These are phyloP conservation scores for Phalacrocorax aristotelis DNA, from an alignment of 2,113 vertebrate genomes.

Conservation along the genomic window DNA sequence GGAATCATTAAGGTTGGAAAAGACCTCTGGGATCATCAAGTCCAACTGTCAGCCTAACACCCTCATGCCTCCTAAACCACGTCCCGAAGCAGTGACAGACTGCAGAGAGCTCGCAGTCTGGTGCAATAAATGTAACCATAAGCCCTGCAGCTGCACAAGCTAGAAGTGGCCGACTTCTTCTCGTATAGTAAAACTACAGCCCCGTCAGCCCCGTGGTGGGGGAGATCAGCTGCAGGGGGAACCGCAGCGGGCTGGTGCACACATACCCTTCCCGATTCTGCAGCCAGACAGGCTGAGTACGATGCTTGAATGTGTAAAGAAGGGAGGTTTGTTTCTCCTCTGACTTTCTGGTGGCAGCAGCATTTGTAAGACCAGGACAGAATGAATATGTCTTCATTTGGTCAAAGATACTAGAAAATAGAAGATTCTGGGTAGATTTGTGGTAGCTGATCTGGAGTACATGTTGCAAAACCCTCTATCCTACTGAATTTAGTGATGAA, in stretches of 20 bases:
- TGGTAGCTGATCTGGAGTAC: neutral
- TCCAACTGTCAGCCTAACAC: too few relatives aligned
- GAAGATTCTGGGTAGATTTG: neutral
- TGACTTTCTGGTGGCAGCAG: neutral
- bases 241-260: neutral
- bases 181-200: neutral
- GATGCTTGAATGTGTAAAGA: rapidly evolving
- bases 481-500: neutral
- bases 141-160: neutral
- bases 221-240: neutral
- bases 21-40: too few relatives aligned
- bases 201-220: rapidly evolving
- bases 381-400: neutral
- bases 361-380: neutral
- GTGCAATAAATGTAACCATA: neutral
- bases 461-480: neutral
- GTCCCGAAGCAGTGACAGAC: neutral
- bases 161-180: neutral
- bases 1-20: too few relatives aligned
- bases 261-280: neutral
- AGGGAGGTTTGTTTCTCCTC: neutral
- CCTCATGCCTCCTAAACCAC: too few relatives aligned
- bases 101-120: neutral
- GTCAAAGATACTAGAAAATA: neutral
- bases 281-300: neutral